Evolutionary conservation across 1,140 invertebrate species (phyloP).

Genomic region (Conus betulinus): DNA sequence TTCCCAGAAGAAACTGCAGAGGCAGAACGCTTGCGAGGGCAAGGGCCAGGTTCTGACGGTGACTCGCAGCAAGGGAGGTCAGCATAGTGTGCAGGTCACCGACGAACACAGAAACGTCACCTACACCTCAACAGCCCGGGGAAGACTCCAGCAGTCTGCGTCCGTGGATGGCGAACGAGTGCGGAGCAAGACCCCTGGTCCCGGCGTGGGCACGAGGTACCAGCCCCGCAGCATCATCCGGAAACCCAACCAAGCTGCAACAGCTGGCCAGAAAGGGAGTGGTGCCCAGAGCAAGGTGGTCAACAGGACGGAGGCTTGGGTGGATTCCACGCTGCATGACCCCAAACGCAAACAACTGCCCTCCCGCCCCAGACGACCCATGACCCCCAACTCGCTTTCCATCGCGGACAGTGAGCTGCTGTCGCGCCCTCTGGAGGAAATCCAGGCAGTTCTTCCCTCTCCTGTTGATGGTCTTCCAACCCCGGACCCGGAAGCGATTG

Average conservation of each 20-base stretch:
- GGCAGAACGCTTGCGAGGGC: constrained; percentile 2
- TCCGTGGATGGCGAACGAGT: neutral
- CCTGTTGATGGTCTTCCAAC: constrained; percentile 51
- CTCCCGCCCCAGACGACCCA: constrained; percentile 49
- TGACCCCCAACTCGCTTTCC: constrained; percentile 61
- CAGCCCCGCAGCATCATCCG: constrained; percentile 12
- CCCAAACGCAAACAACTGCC: constrained; percentile 49
- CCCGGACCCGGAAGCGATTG: constrained; percentile 47
- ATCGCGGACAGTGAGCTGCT: constrained; percentile 45
- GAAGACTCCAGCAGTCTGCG: constrained; percentile 4
- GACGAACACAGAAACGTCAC: constrained; percentile 20
- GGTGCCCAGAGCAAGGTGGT: constrained; percentile 16
- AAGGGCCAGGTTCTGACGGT: constrained; percentile 31
- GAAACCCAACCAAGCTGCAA: neutral
- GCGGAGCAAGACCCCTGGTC: constrained; percentile 43
- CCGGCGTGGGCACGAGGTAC: constrained; percentile 13
- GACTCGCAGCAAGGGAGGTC: constrained; percentile 5
- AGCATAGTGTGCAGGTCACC: constrained; percentile 25
- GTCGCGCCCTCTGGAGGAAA: constrained; percentile 63
- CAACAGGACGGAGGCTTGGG: constrained; percentile 67
- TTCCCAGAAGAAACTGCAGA: constrained; percentile 4
- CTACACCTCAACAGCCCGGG: neutral
- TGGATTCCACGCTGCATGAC: constrained; percentile 58
- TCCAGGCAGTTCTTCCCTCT: constrained; percentile 63
- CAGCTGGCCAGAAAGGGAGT: neutral